A percentile compares a stretch with the other conserved stretches of the same genome.
Evolutionary conservation across 1,140 invertebrate species (phyloP).

Genomic region (Idris sp.): DNA sequence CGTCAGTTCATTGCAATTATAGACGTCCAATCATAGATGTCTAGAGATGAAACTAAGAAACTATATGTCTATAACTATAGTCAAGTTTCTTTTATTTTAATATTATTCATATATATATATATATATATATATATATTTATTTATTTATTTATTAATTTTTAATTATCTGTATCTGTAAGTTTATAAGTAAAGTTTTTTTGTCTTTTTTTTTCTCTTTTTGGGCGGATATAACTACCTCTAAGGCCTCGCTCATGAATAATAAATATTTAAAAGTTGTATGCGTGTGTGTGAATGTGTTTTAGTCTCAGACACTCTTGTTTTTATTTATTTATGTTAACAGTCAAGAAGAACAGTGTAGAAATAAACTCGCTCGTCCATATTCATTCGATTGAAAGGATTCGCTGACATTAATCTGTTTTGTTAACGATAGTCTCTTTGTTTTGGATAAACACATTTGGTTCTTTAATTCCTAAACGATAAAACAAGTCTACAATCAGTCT

Average conservation of each 20-base stretch:
- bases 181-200: constrained; percentile 48
- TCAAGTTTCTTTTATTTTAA: constrained; percentile 68
- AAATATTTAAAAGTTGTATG: constrained; percentile 67
- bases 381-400: constrained; percentile 66
- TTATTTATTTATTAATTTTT: constrained; percentile 23
- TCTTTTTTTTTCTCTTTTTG: too few species aligned
- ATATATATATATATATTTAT: constrained; percentile 68
- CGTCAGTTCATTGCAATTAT: constrained; percentile 55
- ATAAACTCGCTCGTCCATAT: constrained; percentile 60
- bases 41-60: constrained; percentile 69
- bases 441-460: too few species aligned
- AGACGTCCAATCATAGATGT: constrained; percentile 53
- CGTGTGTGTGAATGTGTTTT: too few species aligned
- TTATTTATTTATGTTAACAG: constrained; percentile 69
- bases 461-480: constrained; percentile 68
- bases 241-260: constrained; percentile 77
- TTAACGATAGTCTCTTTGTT: too few species aligned
- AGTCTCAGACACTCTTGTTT: constrained; percentile 72
- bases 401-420: not conserved
- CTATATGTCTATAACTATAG: constrained; percentile 69
- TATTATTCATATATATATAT: constrained; percentile 45
- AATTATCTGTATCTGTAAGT: constrained; percentile 21
- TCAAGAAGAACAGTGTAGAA: constrained; percentile 69
- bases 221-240: constrained; percentile 78
- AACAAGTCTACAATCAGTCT: constrained; percentile 63